Percentiles rank a stretch among this genome's conserved stretches.
Evolutionary conservation across 2,797 vertebrate genomes (phyloP).

Genomic region (Cyclura pinguis): DNA sequence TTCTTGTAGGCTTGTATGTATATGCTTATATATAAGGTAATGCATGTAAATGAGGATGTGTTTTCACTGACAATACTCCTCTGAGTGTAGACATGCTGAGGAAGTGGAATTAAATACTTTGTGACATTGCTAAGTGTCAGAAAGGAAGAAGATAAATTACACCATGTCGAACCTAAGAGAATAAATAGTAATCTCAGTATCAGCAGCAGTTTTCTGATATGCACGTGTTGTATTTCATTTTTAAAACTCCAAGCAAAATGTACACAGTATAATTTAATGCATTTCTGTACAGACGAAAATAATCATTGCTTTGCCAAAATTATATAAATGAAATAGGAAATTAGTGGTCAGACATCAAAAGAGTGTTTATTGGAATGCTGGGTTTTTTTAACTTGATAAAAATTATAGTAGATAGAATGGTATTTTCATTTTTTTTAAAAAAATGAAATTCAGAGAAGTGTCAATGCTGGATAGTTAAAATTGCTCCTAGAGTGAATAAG

Average conservation of each 20-base stretch:
- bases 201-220: constrained; percentile 15
- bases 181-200: constrained; percentile 22
- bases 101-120: constrained; percentile 53
- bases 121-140: constrained; percentile 53
- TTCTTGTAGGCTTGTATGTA: constrained; percentile 41
- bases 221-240: neutral
- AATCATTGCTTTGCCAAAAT: neutral
- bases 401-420: neutral
- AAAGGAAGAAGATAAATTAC: constrained; percentile 57
- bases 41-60: constrained; percentile 57
- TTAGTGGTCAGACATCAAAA: neutral
- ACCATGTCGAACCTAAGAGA: constrained; percentile 26
- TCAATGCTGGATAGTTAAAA: constrained; percentile 5
- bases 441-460: neutral
- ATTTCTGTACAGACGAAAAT: neutral
- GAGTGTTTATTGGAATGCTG: no score
- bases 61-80: constrained; percentile 60
- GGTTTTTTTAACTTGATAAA: neutral
- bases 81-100: constrained; percentile 58
- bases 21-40: constrained; percentile 50
- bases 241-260: neutral
- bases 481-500: neutral
- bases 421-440: constrained; percentile 5
- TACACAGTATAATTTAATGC: neutral
- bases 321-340: neutral